Percentiles rank a stretch among this genome's conserved stretches.
Evolutionary conservation across 2,113 vertebrate genomes (phyloP).

Genomic region (Triplophysa dalaica): DNA sequence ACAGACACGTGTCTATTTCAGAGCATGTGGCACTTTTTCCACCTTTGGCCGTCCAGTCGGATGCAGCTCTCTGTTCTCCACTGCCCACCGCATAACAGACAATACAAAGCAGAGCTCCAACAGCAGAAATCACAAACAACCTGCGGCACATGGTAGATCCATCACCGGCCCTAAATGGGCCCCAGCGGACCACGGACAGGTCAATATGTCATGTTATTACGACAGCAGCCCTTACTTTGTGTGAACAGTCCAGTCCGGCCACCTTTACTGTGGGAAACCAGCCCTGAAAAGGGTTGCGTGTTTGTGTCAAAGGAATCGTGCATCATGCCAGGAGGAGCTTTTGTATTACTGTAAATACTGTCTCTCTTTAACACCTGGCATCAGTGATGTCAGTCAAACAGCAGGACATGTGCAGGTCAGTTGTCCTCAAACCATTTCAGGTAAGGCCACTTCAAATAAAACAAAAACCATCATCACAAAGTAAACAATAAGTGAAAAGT

Average conservation of each 20-base stretch:
- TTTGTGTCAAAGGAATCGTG: slow-evolving; percentile 26
- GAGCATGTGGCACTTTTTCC: slow-evolving; percentile 68
- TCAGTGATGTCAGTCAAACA: neutral
- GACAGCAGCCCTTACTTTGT: slow-evolving; percentile 46
- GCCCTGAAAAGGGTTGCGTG: neutral
- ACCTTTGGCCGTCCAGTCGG: slow-evolving; percentile 79
- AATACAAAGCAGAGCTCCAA: slow-evolving; percentile 77
- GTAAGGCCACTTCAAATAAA: too few relatives aligned
- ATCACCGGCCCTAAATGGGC: slow-evolving; percentile 73
- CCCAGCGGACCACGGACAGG: slow-evolving; percentile 64
- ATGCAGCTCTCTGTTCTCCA: slow-evolving; percentile 65
- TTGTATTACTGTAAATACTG: neutral
- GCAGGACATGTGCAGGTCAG: too few relatives aligned
- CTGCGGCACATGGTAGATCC: slow-evolving; percentile 79
- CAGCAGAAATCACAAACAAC: slow-evolving; percentile 57
- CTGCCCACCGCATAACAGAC: slow-evolving; percentile 76
- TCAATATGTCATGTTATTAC: slow-evolving; percentile 46
- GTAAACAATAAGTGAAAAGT: too few relatives aligned
- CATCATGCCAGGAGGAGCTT: slow-evolving; percentile 15
- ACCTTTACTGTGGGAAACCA: slow-evolving; percentile 31
- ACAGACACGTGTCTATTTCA: slow-evolving; percentile 31
- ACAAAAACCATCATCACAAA: too few relatives aligned
- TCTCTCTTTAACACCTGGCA: neutral
- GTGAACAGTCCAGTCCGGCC: slow-evolving; percentile 26
- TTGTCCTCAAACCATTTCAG: too few relatives aligned